Conservation (phyloP, 2,113 vertebrate species). For the Xerus inauris region DNA sequence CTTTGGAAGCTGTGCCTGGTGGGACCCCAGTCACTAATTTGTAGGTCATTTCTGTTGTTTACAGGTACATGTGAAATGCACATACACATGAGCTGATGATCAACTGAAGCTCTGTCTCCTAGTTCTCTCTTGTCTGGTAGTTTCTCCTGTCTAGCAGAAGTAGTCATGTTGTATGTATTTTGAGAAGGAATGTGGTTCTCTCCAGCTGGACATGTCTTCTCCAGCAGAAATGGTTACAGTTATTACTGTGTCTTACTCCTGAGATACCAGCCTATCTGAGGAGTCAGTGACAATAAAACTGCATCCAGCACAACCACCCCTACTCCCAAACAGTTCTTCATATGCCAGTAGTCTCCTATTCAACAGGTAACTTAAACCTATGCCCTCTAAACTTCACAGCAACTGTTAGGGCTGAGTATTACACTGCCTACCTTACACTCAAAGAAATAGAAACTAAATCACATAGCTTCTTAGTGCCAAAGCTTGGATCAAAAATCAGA, state of each 20-base stretch:
- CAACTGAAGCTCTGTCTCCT: neutral
- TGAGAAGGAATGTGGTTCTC: neutral
- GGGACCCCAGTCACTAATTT: neutral
- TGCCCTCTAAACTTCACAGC: neutral
- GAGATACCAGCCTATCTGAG: neutral
- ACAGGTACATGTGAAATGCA: neutral
- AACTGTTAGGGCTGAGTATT: neutral
- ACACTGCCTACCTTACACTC: neutral
- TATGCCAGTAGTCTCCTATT: neutral
- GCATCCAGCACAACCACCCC: neutral
- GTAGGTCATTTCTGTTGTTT: neutral
- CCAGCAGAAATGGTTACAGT: neutral
- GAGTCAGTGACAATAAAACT: neutral
- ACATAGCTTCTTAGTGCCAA: neutral
- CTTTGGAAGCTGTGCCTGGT: neutral
- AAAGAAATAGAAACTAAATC: neutral
- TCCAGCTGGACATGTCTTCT: neutral
- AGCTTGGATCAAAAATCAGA: neutral
- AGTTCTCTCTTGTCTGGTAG: too few relatives aligned
- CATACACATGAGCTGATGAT: neutral
- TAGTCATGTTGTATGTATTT: neutral
- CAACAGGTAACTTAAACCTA: neutral
- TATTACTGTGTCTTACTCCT: neutral
- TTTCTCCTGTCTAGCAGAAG: neutral
- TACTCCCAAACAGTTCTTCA: neutral